Evolutionary conservation across 2,797 vertebrate species (phyloP), one percentile per base, ranked within the genome.

Genomic region (Pipistrellus nathusii): DNA sequence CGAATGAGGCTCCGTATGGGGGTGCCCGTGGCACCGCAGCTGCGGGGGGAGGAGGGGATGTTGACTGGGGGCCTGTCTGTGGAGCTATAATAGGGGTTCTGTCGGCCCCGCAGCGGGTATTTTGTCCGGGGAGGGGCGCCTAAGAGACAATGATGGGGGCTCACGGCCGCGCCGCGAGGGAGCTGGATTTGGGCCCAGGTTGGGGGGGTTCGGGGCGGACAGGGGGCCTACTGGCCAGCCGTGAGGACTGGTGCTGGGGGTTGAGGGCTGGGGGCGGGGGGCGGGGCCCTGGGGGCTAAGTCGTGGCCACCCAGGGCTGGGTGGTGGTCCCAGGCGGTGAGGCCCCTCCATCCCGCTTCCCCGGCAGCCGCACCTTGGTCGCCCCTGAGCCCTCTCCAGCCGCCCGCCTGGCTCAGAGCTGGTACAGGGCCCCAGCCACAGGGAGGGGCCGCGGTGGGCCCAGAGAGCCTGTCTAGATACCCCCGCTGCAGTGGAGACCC

Each of bases 151-250:
- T 66, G 55, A 84, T 59, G 51, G 75, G 90, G 83, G 62, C 73
- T 75, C 23, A 68, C 30, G 77, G 89, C 91, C 75, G 96, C 83
- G 93, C 93, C 76, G 93, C 92, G 35, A 55, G 87, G 32, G 78
- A 82, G 59, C 89, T 85, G 93, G 95, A 90, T 94, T 64, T 13
- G 95, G 94, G 82, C 93, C 69, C 64, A 78, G 95, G 81, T 82
- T 73, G 8, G 41, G 76, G 78, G 75, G 71, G 44, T 57, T 87
- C 78, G 0, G 53, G 85, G 55, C 27, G 14, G n/a, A 38, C 88
- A 38, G 35, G 86, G 59, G 91, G 77, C 64, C 30, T 88, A 78
- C 38, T 30, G 82, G 7, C 44, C 0, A 21, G 53, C 57, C 87
- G 14, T 18, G 57, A 32, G 62, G 71, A 81, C 46, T 12, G 48